Evolutionary conservation across 2,888 invertebrate genomes (phyloP).

Genomic region (Eudemis profundana): DNA sequence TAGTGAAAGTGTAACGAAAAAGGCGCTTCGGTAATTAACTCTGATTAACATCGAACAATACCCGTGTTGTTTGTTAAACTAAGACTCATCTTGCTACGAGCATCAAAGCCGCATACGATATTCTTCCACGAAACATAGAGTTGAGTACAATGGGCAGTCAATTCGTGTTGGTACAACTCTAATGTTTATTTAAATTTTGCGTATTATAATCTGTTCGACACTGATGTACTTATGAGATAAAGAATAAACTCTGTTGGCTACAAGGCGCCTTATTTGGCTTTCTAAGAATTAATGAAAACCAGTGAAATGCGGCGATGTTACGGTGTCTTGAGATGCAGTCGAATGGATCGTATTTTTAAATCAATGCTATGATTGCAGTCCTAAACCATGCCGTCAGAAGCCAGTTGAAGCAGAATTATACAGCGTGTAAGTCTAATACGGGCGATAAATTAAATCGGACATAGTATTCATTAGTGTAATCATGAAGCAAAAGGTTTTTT

Average conservation of each 20-base stretch:
- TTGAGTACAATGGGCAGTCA: conserved; percentile 23
- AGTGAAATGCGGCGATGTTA: too few relatives aligned
- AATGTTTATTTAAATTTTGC: conserved; percentile 25
- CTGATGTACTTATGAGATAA: not conserved
- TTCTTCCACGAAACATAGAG: conserved; percentile 4
- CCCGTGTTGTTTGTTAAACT: conserved; percentile 20
- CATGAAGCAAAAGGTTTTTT: too few relatives aligned
- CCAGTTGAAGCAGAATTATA: too few relatives aligned
- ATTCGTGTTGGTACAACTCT: conserved; percentile 21
- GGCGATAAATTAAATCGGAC: too few relatives aligned
- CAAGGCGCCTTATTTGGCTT: not conserved
- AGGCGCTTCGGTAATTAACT: conserved; percentile 53
- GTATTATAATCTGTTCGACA: not conserved
- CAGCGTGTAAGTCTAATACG: too few relatives aligned
- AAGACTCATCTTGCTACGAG: not conserved
- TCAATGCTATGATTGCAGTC: too few relatives aligned
- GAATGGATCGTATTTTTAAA: too few relatives aligned
- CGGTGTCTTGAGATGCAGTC: too few relatives aligned
- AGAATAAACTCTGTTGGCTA: not conserved
- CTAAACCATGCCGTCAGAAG: too few relatives aligned
- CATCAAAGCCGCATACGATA: conserved; percentile 10
- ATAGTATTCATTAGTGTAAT: too few relatives aligned
- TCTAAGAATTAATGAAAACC: too few relatives aligned
- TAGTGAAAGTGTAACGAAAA: conserved; percentile 71
- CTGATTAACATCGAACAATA: conserved; percentile 54